Evolutionary conservation across 1,140 invertebrate species (phyloP).

Genomic region (Caligus rogercresseyi): DNA sequence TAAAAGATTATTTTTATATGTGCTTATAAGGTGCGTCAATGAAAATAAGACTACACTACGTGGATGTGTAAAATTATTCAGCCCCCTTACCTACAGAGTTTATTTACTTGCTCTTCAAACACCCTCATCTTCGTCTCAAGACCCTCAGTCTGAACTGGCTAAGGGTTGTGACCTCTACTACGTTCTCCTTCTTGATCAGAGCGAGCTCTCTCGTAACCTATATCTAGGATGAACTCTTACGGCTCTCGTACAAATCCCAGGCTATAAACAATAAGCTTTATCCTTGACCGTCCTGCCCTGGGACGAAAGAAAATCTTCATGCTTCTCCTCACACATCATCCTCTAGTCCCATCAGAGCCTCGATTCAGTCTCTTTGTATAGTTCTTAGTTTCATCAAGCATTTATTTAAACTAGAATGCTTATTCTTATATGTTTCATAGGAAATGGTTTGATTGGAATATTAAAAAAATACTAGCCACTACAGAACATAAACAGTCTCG

Average conservation of each 20-base stretch:
- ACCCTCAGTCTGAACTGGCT: conserved; percentile 2
- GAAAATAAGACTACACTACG: too few species aligned
- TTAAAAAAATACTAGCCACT: too few species aligned
- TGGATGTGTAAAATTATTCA: too few species aligned
- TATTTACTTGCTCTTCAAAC: conserved; percentile 11
- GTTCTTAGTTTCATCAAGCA: too few species aligned
- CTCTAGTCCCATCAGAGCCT: background rate
- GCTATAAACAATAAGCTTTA: conserved; percentile 12
- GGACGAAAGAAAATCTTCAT: conserved; percentile 12
- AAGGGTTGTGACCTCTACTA: conserved; percentile 12
- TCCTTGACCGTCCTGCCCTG: conserved; percentile 7
- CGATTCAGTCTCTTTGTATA: too few species aligned
- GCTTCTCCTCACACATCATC: conserved; percentile 11
- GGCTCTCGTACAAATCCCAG: conserved; percentile 9
- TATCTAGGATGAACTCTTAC: conserved; percentile 13
- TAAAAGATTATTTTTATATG: too few species aligned
- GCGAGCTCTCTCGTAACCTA: background rate
- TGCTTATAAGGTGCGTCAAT: too few species aligned
- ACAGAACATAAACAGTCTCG: too few species aligned
- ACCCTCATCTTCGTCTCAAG: conserved; percentile 7
- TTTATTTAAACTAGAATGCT: too few species aligned
- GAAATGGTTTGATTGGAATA: too few species aligned
- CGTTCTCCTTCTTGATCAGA: conserved; percentile 18
- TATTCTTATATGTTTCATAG: too few species aligned
- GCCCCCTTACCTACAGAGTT: too few species aligned